Base-by-base conservation (phyloP, 2,888 invertebrate genomes). In the Hirtodrosophila trivittata region DNA sequence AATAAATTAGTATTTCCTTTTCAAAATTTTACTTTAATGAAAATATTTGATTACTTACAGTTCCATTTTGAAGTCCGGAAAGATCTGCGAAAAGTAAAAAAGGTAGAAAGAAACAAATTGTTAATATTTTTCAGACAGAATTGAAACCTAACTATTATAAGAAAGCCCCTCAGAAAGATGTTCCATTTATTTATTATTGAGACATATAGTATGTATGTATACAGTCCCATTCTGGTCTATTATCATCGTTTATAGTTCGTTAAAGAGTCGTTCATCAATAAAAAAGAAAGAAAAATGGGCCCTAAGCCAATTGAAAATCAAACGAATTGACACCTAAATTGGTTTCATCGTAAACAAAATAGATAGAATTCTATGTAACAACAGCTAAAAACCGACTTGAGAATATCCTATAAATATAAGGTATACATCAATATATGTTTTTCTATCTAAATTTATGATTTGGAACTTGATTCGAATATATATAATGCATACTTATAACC, bases 51-150 rank as follows among this genome's bases (percentile, higher is more conserved):
- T 43, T 62, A 82, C 88, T 87, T 71, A 87, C 88, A 87, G 70
- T 50, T 87, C 88, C 88, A 87, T 88, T 50, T 80, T 82, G 39
- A 72, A 66, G 28, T 83, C 75, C 21, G 65, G 65, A 46, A 43
- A 63, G 38, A 67, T 68, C 76, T 86, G 57, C 5, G 71, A 75
- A 42, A 18, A 67, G 66, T 65, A 6, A 62, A 54, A 62, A 30
- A 32, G 16, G n/a, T 51, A 16, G 13, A 21, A 46, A 49, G 16
- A 37, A 39, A 47, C 14, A 58, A 41, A 51, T 47, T 43, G 51
- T 60, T 51, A 54, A 39, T 47, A 45, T 28, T n/a, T 28, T 25
- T 25, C 4, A 25, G 6, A 25, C 3, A 25, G 49, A 25, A 51
- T 6, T 18, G n/a, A n/a, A n/a, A n/a, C n/a, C n/a, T n/a, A n/a